Evolutionary conservation across 2,797 vertebrate genomes (phyloP).

Genomic region (Melanogrammus aeglefinus): DNA sequence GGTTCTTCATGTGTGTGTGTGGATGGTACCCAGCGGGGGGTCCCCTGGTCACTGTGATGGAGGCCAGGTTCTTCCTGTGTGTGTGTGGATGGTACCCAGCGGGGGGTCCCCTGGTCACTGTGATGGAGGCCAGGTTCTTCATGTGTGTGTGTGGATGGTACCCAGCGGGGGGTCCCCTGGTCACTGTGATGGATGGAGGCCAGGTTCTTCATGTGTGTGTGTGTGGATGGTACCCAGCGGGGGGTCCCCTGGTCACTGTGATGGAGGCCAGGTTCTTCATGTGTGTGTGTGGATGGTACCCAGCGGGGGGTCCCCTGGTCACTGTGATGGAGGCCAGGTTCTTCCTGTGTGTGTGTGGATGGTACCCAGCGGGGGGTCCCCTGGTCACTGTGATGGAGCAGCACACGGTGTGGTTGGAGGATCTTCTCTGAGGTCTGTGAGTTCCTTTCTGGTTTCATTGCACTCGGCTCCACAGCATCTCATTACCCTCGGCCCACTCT

Average conservation of each 20-base stretch:
- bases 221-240: slow-evolving; percentile 12
- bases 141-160: slow-evolving; percentile 24
- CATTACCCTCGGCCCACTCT: slow-evolving; percentile 22
- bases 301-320: not conserved
- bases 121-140: slow-evolving; percentile 35
- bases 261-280: slow-evolving; percentile 38
- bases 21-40: slow-evolving; percentile 6
- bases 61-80: slow-evolving; percentile 34
- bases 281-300: slow-evolving; percentile 19
- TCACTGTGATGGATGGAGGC: slow-evolving; percentile 23
- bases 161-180: not conserved
- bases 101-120: too few species aligned
- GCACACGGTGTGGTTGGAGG: slow-evolving; percentile 22
- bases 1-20: slow-evolving; percentile 31
- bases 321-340: slow-evolving; percentile 20
- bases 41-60: slow-evolving; percentile 10
- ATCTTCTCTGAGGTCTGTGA: slow-evolving; percentile 9
- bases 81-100: slow-evolving; percentile 15
- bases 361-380: slow-evolving; percentile 8
- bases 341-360: slow-evolving; percentile 31
- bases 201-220: slow-evolving; percentile 33
- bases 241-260: not conserved
- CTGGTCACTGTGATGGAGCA: slow-evolving; percentile 28
- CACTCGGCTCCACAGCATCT: slow-evolving; percentile 21
- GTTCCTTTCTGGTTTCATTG: slow-evolving; percentile 31